Evolutionary conservation across 92 coral and sea anemone species (phyloP), one percentile per base, ranked within the genome.

Genomic region (Hydrozoanthus gracilis): DNA sequence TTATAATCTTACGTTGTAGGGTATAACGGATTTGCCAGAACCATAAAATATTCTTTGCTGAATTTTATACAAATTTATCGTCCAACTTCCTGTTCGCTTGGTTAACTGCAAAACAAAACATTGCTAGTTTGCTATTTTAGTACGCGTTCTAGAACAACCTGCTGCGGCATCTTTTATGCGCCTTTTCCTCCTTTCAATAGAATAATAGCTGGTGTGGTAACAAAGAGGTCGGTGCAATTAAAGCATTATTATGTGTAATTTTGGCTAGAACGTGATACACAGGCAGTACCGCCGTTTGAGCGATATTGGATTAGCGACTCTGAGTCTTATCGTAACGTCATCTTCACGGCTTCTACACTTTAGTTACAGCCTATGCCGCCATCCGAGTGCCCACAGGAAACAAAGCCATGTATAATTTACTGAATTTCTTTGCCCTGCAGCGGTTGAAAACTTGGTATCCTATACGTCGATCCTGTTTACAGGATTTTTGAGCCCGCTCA

Each of bases 381-480:
- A 1, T 9, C 6, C 74, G 52, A 10, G 85, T 15, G 73, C 18
- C 52, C 2, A 48, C 18, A 80, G 72, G 74, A 65, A 47, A 79
- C 51, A 80, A 80, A 65, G 60, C 20, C 27, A 13, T 8, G 46
- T 67, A 80, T 80, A 16, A 58, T 51, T 80, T 66, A 65, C 74
- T 80, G 17, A 54, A 54, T 35, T 17, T 62, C 48, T 80, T 18
- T 45, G 85, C 74, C 85, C 72, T 13, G 85, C 56, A 65, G 85
- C 85, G 61, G 48, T 65, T 17, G 13, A 48, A 5, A 14, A 18
- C 50, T 62, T 45, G 51, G 51, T 49, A 50, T 44, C 69, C 67
- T 72, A 51, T 5, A 14, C 73, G 44, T 46, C 44, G 52, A 18
- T 45, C 46, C 58, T 64, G 60, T 46, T 49, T 80, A 80, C 48